Evolutionary conservation across 2,797 vertebrate genomes (phyloP), one percentile per base, ranked within the genome.

Genomic region (Balearica regulorum): DNA sequence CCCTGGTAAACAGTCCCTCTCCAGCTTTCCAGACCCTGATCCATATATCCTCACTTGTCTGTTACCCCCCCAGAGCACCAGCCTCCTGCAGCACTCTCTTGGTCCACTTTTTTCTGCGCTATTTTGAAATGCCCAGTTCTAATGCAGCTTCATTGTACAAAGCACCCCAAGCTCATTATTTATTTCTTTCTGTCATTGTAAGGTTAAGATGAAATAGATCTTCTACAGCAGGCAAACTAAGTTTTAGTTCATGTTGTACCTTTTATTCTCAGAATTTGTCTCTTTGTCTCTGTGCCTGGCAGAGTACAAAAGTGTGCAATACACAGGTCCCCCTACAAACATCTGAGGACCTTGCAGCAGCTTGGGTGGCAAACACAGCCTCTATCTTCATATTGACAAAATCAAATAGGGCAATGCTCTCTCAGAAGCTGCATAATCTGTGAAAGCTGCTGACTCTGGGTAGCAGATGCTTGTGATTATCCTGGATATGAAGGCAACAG

Each of bases 381-480:
- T 92, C 78, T 95, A 5, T 60, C 73, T 94, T 84, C 49, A 61
- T 88, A 79, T 53, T 79, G 90, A 94, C 87, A 82, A 91, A 94
- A 93, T 29, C 89, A 94, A 95, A 87, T 57, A 95, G 95, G 90
- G 71, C 86, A 90, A 26, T 19, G 7, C 15, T 93, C 51, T 43
- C 58, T 88, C 75, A 49, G 83, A 92, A 90, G 80, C 83, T 66
- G 80, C 81, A 49, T 91, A 94, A 87, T 83, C 89, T 90, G 61
- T 6, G 15, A 92, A 94, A 94, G 70, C 60, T 80, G 90, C 53
- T 84, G 86, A 49, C 66, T 69, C 44, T 75, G 69, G 28, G 46
- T 44, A 72, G 70, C 85, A 88, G 62, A 80, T 29, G 76, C 48
- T 85, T 77, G 48, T 81, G 76, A 83, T 92, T 92, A 75, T 85